Percentiles rank a stretch among this genome's conserved stretches.
Conservation (phyloP, 30 jellyfish, hydroid and myxozoan species). For the Aurelia sp. region DNA sequence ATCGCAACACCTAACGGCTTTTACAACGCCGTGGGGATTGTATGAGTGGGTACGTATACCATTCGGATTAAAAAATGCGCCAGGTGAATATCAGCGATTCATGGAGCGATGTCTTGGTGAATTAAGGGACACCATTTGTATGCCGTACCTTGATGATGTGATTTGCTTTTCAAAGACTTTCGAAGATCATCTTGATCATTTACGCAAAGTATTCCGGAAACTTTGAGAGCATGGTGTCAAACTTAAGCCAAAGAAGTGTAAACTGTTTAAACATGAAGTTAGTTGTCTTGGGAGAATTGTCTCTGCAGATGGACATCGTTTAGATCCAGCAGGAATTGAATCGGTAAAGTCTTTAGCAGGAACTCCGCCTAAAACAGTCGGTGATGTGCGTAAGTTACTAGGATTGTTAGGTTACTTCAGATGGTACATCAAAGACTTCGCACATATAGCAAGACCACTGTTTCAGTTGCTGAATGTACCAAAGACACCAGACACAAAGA, state of each 20-base stretch:
- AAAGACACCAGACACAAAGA: conserved; percentile 5
- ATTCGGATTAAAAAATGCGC: too few relatives aligned
- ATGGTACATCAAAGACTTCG: conserved; percentile 23
- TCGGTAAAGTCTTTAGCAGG: conserved; percentile 17
- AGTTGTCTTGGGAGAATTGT: too few relatives aligned
- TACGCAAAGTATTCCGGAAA: conserved; percentile 10
- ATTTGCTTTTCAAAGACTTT: conserved; percentile 31
- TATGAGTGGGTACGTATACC: too few relatives aligned
- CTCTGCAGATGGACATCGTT: conserved; percentile 27
- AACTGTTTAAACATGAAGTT: too few relatives aligned
- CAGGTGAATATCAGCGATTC: too few relatives aligned
- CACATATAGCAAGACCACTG: conserved; percentile 48
- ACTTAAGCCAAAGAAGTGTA: too few relatives aligned
- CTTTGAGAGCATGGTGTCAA: too few relatives aligned
- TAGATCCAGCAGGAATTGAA: not conserved
- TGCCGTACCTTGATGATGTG: conserved; percentile 38
- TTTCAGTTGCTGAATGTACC: conserved; percentile 33
- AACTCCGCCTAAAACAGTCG: conserved; percentile 19
- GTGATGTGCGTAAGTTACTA: conserved; percentile 24
- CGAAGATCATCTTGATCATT: conserved; percentile 31
- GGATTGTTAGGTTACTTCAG: conserved; percentile 49
- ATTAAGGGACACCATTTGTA: not conserved
- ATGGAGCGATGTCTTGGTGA: too few relatives aligned
- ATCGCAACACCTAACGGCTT: too few relatives aligned
- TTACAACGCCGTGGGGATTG: too few relatives aligned